These are phyloP conservation scores for Cirrhinus mrigala DNA, from an alignment of 2,797 vertebrate species.

Conservation along the genomic window DNA sequence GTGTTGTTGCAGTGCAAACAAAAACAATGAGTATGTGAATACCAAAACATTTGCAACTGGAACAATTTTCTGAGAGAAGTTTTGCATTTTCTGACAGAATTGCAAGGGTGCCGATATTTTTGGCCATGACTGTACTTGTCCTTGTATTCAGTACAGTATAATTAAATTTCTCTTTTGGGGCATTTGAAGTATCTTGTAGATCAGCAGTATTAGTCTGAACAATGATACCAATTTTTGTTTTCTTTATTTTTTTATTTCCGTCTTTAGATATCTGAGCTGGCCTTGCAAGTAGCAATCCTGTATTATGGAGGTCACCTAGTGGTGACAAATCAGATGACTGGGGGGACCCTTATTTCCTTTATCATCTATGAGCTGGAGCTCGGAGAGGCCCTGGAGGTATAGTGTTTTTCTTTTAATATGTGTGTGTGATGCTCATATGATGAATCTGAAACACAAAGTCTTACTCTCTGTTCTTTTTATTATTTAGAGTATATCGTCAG, in stretches of 20 bases:
- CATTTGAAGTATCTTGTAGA: not conserved
- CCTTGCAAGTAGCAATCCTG: conserved; percentile 89
- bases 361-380: conserved; percentile 93
- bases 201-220: not conserved
- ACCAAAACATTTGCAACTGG: too few relatives aligned
- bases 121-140: too few relatives aligned
- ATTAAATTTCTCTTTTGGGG: not conserved
- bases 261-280: conserved; percentile 87
- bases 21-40: too few relatives aligned
- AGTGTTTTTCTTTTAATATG: conserved; percentile 35
- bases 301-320: conserved; percentile 95
- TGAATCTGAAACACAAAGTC: not conserved
- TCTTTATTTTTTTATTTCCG: not conserved
- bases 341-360: conserved; percentile 89
- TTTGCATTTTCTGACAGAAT: too few relatives aligned
- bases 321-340: conserved; percentile 87
- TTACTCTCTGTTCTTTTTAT: conserved; percentile 9
- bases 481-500: conserved; percentile 86
- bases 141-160: too few relatives aligned
- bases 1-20: too few relatives aligned
- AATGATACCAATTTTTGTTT: not conserved
- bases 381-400: conserved; percentile 91
- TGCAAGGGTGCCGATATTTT: too few relatives aligned
- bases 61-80: too few relatives aligned
- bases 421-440: not conserved